phyloP scores from a whole-genome alignment of 1,140 invertebrate genomes.

The Drosophila sturtevanti region DNA sequence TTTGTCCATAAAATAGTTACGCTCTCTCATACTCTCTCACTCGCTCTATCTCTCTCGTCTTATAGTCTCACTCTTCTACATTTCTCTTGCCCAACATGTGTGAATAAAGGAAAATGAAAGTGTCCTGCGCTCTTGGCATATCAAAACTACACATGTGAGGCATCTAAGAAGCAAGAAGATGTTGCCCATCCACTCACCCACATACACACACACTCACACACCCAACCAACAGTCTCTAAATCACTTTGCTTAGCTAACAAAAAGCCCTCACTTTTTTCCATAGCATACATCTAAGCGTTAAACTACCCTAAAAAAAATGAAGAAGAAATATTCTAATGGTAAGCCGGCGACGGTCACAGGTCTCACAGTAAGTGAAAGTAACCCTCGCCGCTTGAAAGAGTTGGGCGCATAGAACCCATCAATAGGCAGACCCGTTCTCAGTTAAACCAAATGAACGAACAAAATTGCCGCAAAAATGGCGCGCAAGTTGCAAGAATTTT shows the following conservation, averaged over 20 bases:
- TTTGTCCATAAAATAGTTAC: conserved; percentile 55
- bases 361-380: conserved; percentile 73
- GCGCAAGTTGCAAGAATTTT: conserved; percentile 62
- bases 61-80: background rate
- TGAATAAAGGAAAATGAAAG: conserved; percentile 53
- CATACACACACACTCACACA: too few relatives aligned
- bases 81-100: conserved; percentile 7
- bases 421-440: conserved; percentile 45
- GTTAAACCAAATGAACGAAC: background rate
- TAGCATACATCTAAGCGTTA: conserved; percentile 58
- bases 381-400: conserved; percentile 71
- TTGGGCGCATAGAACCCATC: conserved; percentile 67
- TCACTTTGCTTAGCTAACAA: conserved; percentile 3
- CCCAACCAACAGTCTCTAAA: conserved; percentile 18
- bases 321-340: conserved; percentile 27
- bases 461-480: conserved; percentile 8
- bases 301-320: conserved; percentile 47
- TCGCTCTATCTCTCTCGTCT: background rate
- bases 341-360: conserved; percentile 27
- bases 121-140: conserved; percentile 77
- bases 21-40: conserved; percentile 17
- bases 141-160: conserved; percentile 76
- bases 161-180: conserved; percentile 55
- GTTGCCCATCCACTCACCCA: conserved; percentile 39
- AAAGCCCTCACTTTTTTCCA: conserved; percentile 21